A percentile compares a stretch with the other conserved stretches of the same genome.
These are phyloP conservation scores for Eledona agricola DNA, from an alignment of 2,888 invertebrate genomes.

Conservation along the genomic window DNA sequence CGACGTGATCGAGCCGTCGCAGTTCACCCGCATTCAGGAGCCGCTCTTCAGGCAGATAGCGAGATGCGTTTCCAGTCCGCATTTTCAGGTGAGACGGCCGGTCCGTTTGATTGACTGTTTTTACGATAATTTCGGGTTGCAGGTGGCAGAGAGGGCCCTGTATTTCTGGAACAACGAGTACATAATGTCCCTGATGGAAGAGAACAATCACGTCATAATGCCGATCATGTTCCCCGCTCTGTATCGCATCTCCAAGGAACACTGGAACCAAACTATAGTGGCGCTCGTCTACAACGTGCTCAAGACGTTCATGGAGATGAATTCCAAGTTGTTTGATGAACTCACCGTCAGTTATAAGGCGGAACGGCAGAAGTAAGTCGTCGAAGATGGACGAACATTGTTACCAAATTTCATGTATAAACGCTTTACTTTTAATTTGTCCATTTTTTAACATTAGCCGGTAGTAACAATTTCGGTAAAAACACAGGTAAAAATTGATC, in stretches of 20 bases:
- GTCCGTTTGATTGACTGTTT: slow-evolving; percentile 5
- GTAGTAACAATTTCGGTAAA: too few relatives aligned
- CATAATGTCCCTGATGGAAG: slow-evolving; percentile 98
- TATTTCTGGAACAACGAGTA: slow-evolving; percentile 99
- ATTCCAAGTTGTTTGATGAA: slow-evolving; percentile 99
- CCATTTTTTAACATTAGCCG: too few relatives aligned
- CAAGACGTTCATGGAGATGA: slow-evolving; percentile 99
- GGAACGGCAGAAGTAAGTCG: slow-evolving; percentile 93
- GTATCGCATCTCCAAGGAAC: slow-evolving; percentile 99
- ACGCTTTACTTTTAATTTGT: too few relatives aligned
- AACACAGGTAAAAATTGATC: too few relatives aligned
- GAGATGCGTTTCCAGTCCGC: slow-evolving; percentile 99
- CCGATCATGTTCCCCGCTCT: slow-evolving; percentile 99
- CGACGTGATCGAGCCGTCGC: slow-evolving; percentile 99
- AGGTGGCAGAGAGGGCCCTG: slow-evolving; percentile 98
- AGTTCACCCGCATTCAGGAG: slow-evolving; percentile 98
- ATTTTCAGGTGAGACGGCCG: slow-evolving; percentile 90
- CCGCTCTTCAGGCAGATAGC: slow-evolving; percentile 98
- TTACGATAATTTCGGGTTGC: slow-evolving; percentile 42
- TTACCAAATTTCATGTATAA: too few relatives aligned
- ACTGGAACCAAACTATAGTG: slow-evolving; percentile 99
- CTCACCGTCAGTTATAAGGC: slow-evolving; percentile 98
- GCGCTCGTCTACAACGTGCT: slow-evolving; percentile 99
- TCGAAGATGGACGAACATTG: too few relatives aligned
- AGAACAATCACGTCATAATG: slow-evolving; percentile 97